Conservation (phyloP, 1,140 invertebrate genomes). For the Bombus soroeensis region DNA sequence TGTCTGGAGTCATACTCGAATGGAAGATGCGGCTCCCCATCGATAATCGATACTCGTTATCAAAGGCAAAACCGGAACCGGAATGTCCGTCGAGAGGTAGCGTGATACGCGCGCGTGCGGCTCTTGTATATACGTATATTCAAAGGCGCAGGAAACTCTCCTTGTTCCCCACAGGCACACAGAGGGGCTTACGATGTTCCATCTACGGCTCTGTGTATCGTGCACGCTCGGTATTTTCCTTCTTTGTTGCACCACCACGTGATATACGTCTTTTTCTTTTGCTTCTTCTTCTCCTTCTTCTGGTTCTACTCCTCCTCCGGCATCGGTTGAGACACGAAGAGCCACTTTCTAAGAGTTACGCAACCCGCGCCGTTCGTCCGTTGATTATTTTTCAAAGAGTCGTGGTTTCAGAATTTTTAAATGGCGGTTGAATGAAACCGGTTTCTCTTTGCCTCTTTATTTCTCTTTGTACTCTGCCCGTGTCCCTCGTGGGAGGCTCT, state of each 20-base stretch:
- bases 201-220: slow-evolving; percentile 43
- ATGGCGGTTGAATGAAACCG: slow-evolving; percentile 78
- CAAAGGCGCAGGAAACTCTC: slow-evolving; percentile 59
- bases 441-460: slow-evolving; percentile 59
- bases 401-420: slow-evolving; percentile 75
- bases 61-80: slow-evolving; percentile 66
- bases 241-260: slow-evolving; percentile 15
- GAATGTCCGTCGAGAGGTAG: slow-evolving; percentile 49
- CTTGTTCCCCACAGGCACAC: slow-evolving; percentile 56
- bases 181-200: slow-evolving; percentile 47
- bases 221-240: slow-evolving; percentile 39
- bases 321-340: slow-evolving; percentile 38
- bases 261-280: not conserved
- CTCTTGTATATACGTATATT: slow-evolving; percentile 34
- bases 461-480: not conserved
- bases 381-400: slow-evolving; percentile 78
- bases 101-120: slow-evolving; percentile 5
- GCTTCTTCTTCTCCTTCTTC: slow-evolving; percentile 30
- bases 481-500: slow-evolving; percentile 55
- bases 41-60: slow-evolving; percentile 70
- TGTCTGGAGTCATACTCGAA: slow-evolving; percentile 57
- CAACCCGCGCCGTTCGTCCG: slow-evolving; percentile 69
- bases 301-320: slow-evolving; percentile 35
- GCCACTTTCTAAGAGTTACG: slow-evolving; percentile 77
- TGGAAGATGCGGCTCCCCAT: slow-evolving; percentile 56